phyloP scores from a whole-genome alignment of 2,888 invertebrate genomes.

The Drosophila putrida region DNA sequence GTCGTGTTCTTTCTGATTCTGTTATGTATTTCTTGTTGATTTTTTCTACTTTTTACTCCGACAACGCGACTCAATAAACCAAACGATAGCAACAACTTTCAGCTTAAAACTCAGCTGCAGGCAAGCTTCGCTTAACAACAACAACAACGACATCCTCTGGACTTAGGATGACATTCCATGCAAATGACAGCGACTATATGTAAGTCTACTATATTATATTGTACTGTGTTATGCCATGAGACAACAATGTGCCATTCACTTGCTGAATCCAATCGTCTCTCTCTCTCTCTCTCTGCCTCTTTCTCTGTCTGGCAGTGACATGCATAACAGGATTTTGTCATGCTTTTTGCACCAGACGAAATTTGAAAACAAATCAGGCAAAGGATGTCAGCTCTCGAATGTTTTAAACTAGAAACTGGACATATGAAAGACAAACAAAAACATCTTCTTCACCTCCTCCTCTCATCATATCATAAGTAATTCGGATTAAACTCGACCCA shows the following conservation, averaged over 20 bases:
- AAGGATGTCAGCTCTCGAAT: constrained; percentile 32
- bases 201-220: constrained; percentile 53
- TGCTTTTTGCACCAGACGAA: constrained; percentile 41
- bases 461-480: background rate
- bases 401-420: constrained; percentile 2
- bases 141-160: constrained; percentile 10
- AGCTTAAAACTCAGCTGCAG: constrained; percentile 35
- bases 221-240: constrained; percentile 33
- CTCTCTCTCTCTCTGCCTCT: constrained; percentile 11
- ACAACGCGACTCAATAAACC: constrained; percentile 29
- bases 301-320: constrained; percentile 48
- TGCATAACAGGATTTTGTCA: constrained; percentile 66
- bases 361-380: constrained; percentile 63
- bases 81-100: constrained; percentile 20
- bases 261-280: constrained; percentile 6
- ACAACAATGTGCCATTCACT: constrained; percentile 28
- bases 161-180: constrained; percentile 24
- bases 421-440: background rate
- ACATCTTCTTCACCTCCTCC: too few relatives aligned
- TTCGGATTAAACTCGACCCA: background rate
- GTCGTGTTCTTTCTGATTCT: background rate
- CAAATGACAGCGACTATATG: constrained; percentile 40
- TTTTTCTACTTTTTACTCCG: background rate
- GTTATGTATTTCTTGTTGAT: constrained; percentile 2
- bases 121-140: constrained; percentile 14